Conservation (phyloP, 2,797 vertebrate genomes). For the Myotis planiceps region DNA sequence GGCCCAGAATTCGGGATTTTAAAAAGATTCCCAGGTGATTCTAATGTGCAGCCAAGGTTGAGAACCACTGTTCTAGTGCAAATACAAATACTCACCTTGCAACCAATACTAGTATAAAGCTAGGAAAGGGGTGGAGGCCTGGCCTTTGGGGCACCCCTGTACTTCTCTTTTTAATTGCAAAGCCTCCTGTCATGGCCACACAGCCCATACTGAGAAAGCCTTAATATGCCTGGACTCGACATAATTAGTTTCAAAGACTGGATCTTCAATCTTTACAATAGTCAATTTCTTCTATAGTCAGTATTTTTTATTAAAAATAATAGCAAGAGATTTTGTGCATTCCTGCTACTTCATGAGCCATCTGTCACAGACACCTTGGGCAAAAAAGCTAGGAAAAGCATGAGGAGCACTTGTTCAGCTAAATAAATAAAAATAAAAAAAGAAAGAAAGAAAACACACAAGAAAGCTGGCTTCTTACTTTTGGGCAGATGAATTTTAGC, state of each 20-base stretch:
- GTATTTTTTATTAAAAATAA: slow-evolving; percentile 60
- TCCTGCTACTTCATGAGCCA: not conserved
- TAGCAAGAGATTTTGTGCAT: slow-evolving; percentile 40
- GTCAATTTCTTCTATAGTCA: slow-evolving; percentile 39
- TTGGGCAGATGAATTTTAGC: slow-evolving; percentile 41
- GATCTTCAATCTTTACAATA: slow-evolving; percentile 33
- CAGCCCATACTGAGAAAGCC: not conserved
- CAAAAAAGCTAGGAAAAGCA: not conserved
- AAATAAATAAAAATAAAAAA: not conserved
- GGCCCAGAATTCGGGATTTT: no score
- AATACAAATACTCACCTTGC: not conserved
- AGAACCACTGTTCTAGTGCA: not conserved
- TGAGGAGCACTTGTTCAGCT: slow-evolving; percentile 20
- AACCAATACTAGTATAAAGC: not conserved
- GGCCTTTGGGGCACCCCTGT: no score
- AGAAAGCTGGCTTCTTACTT: slow-evolving; percentile 42
- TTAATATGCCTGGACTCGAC: not conserved
- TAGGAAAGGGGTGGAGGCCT: not conserved
- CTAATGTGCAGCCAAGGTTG: no score
- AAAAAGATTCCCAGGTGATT: no score
- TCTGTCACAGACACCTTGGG: slow-evolving; percentile 68
- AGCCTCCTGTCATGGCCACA: not conserved
- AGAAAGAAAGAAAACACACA: not conserved
- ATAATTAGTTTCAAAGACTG: slow-evolving; percentile 46
- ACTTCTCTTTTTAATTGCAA: not conserved